Evolutionary conservation across 1,140 invertebrate genomes (phyloP).

Genomic region (Platyura marginata): DNA sequence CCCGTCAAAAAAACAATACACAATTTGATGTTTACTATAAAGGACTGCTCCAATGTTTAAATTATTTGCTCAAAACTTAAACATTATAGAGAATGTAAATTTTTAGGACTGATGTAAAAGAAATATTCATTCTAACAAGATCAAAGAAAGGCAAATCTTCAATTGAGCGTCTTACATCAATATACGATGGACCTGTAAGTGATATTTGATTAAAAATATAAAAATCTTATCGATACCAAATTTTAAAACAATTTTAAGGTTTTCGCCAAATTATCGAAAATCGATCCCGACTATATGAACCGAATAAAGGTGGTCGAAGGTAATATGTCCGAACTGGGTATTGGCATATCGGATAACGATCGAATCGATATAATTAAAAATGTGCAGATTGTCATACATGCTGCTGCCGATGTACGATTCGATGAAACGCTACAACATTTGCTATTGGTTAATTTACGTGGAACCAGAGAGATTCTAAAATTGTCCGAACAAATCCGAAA

Average conservation of each 20-base stretch:
- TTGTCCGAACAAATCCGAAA: conserved; percentile 35
- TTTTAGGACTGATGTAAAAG: conserved; percentile 8
- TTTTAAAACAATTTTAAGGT: neutral
- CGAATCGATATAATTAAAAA: conserved; percentile 28
- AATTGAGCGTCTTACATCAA: conserved; percentile 34
- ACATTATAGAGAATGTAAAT: too few species aligned
- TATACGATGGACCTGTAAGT: conserved; percentile 35
- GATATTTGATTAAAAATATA: neutral
- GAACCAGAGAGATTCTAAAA: conserved; percentile 29
- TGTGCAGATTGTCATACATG: conserved; percentile 54
- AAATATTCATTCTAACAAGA: conserved; percentile 55
- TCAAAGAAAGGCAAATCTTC: conserved; percentile 50
- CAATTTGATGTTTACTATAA: too few species aligned
- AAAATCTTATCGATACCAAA: neutral
- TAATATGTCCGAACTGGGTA: conserved; percentile 14
- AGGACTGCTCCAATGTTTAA: too few species aligned
- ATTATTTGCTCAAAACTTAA: too few species aligned
- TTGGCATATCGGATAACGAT: conserved; percentile 38
- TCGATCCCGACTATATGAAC: neutral
- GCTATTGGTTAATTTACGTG: conserved; percentile 31
- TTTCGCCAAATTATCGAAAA: neutral
- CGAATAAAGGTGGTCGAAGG: conserved; percentile 10
- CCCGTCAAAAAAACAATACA: too few species aligned
- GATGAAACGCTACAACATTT: conserved; percentile 46
- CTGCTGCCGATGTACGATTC: conserved; percentile 68